A percentile compares a stretch with the other conserved stretches of the same genome.
These are phyloP conservation scores for Netelia melanura DNA, from an alignment of 2,888 invertebrate genomes.

Conservation along the genomic window DNA sequence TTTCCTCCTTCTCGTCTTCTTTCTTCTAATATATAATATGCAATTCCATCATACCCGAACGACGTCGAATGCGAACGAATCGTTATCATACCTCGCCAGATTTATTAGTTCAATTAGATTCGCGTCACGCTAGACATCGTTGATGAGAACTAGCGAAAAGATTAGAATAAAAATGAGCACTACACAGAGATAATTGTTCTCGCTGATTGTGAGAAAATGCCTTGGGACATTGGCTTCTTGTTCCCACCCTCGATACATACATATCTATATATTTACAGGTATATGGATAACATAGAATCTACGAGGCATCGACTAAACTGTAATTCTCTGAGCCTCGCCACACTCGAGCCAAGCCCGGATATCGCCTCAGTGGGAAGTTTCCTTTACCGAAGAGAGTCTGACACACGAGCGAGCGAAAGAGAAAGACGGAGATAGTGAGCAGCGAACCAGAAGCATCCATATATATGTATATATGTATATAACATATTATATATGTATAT, in stretches of 20 bases:
- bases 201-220: no score
- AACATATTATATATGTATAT: not conserved
- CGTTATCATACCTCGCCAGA: not conserved
- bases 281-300: slow-evolving; percentile 3
- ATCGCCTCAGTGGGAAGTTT: slow-evolving; percentile 51
- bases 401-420: slow-evolving; percentile 18
- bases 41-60: not conserved
- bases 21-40: not conserved
- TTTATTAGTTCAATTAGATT: not conserved
- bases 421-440: not conserved
- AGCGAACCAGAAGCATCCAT: slow-evolving; percentile 22
- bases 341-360: slow-evolving; percentile 38
- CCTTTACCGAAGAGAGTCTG: slow-evolving; percentile 46
- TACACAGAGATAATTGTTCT: not conserved
- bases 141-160: not conserved
- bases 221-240: no score
- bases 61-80: not conserved
- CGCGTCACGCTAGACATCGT: not conserved
- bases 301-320: slow-evolving; percentile 23
- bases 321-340: slow-evolving; percentile 36
- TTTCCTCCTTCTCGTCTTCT: not conserved
- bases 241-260: not conserved
- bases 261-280: not conserved
- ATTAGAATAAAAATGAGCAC: not conserved
- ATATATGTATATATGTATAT: slow-evolving; percentile 5